Evolutionary conservation across 2,888 invertebrate genomes (phyloP).

Genomic region (Taenaris catops): DNA sequence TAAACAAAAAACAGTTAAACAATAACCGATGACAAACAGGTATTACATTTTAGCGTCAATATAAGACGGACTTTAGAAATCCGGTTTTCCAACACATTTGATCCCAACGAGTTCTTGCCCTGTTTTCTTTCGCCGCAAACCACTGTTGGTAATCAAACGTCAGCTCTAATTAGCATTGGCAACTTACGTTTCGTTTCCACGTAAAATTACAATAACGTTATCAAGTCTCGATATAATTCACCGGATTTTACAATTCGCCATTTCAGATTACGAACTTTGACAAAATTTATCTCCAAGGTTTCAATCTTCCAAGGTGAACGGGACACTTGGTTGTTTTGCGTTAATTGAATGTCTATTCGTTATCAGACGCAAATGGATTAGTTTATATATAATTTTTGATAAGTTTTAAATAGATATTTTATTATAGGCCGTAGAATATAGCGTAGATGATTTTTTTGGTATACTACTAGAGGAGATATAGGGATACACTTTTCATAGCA

Average conservation of each 20-base stretch:
- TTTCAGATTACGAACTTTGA: constrained; percentile 31
- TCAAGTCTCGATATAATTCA: constrained; percentile 27
- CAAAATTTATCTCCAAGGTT: constrained; percentile 28
- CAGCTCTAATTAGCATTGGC: constrained; percentile 9
- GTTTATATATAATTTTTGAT: too few species aligned
- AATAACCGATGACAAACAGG: too few species aligned
- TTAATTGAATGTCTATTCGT: constrained; percentile 28
- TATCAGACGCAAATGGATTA: constrained; percentile 29
- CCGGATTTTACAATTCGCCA: constrained; percentile 25
- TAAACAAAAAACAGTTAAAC: too few species aligned
- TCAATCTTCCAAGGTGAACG: constrained; percentile 16
- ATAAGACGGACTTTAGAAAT: neutral
- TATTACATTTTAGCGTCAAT: neutral
- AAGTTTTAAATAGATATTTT: too few species aligned
- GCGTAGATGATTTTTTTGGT: too few species aligned
- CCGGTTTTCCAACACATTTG: constrained; percentile 4
- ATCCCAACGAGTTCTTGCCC: constrained; percentile 10
- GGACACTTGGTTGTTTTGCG: constrained; percentile 24
- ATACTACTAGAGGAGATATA: too few species aligned
- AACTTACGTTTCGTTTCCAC: constrained; percentile 19
- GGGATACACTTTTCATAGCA: too few species aligned
- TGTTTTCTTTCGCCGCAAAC: constrained; percentile 16
- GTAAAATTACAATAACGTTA: constrained; percentile 28
- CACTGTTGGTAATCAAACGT: constrained; percentile 19
- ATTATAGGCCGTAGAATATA: too few species aligned